Conservation (phyloP, 2,888 invertebrate species). For the Allophyes oxyacanthae region DNA sequence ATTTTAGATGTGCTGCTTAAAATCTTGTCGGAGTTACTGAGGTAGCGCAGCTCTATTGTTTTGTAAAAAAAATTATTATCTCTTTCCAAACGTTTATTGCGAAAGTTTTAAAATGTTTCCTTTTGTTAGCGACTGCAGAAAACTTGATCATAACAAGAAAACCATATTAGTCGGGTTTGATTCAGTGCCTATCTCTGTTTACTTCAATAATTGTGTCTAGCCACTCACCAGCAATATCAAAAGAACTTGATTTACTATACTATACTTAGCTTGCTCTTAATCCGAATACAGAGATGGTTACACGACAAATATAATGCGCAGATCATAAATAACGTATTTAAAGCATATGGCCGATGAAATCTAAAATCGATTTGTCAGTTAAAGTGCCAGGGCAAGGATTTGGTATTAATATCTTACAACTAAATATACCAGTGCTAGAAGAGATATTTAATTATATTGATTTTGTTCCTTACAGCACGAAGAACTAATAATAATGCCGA, state of each 20-base stretch:
- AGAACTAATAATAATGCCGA: too few species aligned
- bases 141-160: too few species aligned
- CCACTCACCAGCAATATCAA: too few species aligned
- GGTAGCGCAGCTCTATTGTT: slow-evolving; percentile 17
- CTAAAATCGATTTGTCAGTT: slow-evolving; percentile 46
- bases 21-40: slow-evolving; percentile 33
- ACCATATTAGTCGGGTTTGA: too few species aligned
- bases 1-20: slow-evolving; percentile 37
- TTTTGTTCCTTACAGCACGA: too few species aligned
- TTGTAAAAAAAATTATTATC: slow-evolving; percentile 12
- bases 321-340: slow-evolving; percentile 49
- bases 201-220: too few species aligned
- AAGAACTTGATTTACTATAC: too few species aligned
- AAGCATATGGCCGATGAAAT: slow-evolving; percentile 35
- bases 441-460: slow-evolving; percentile 7
- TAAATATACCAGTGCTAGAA: slow-evolving; percentile 28
- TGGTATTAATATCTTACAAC: slow-evolving; percentile 12
- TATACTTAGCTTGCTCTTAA: not conserved
- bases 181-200: too few species aligned
- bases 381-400: slow-evolving; percentile 25
- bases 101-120: not conserved
- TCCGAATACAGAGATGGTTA: not conserved
- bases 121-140: too few species aligned
- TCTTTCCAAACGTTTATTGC: slow-evolving; percentile 1
- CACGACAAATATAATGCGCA: slow-evolving; percentile 8